Base-by-base conservation (phyloP, 2,888 invertebrate genomes). In the Petrolisthes cinctipes region DNA sequence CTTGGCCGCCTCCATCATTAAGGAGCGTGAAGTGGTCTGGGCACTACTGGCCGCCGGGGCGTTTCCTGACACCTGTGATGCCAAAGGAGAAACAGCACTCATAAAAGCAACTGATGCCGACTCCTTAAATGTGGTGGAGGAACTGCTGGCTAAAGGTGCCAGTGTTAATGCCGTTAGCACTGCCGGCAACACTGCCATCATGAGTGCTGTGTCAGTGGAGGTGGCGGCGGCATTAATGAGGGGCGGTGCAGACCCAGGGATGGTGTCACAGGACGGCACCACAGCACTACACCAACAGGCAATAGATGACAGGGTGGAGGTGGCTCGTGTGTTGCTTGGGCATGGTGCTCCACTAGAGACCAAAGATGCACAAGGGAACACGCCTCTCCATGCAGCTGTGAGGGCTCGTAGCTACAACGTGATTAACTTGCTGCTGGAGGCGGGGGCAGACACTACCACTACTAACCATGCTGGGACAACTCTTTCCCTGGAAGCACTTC, bases 1-100 rank as follows among this genome's bases (percentile, higher is more conserved):
- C 61, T 94, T 95, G 91, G 93, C 95, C 20, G 95, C 95, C 0
- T 95, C 95, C 91, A 92, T 95, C 76, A 95, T 95, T 91, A 95
- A 95, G 0, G 94, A 95, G 91, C 93, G 94, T 76, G 92, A 93
- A 7, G 94, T 94, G 0, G 94, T 94, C 81, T 93, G 93, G 61
- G 94, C 94, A 89, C 93, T 95, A 71, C 92, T 95, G 17, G 92
- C 92, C 57, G 93, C 93, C 83, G 93, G 93, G 23, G 94, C 94
- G 4, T 93, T 94, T 89, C 92, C 94, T 80, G 93, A 94, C 92
- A 93, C 94, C 37, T 92, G 93, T 11, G 95, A 95, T 92, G 93
- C 94, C 91, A 93, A 93, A 85, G 94, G 94, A 2, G 89, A 90
- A 51, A 90, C 89, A 0, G 90, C 90, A 4, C 83, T 90, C 54